These are phyloP conservation scores for Procavia capensis DNA, from an alignment of 2,113 vertebrate species.

Conservation along the genomic window DNA sequence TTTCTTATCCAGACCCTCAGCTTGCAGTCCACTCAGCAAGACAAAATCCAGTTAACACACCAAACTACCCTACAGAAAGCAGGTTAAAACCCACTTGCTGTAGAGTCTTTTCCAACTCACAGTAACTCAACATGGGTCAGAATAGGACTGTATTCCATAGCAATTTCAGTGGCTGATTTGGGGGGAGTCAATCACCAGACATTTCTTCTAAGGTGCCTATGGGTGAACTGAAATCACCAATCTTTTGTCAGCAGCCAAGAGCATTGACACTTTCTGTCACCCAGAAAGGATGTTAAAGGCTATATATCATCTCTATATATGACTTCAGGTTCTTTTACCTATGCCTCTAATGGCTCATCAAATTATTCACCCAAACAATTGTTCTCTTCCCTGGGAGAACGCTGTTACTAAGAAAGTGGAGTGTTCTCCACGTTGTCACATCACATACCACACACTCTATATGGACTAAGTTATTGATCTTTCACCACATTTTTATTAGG, in stretches of 20 bases:
- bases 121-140: background rate
- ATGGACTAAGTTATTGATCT: background rate
- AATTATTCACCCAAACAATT: background rate
- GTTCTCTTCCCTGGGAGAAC: background rate
- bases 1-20: background rate
- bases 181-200: background rate
- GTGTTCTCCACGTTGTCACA: background rate
- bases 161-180: background rate
- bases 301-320: fast-evolving
- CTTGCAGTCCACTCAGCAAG: background rate
- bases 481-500: background rate
- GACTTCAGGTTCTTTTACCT: background rate
- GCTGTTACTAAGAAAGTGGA: background rate
- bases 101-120: background rate
- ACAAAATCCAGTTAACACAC: background rate
- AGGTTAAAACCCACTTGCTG: background rate
- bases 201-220: background rate
- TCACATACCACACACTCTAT: background rate
- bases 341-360: background rate
- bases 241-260: background rate
- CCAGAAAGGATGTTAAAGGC: background rate
- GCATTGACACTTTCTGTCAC: background rate
- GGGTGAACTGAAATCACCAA: background rate
- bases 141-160: background rate
- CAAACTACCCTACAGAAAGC: background rate